Base-by-base conservation (phyloP, 2,113 vertebrate genomes). In the Hystrix brachyura region DNA sequence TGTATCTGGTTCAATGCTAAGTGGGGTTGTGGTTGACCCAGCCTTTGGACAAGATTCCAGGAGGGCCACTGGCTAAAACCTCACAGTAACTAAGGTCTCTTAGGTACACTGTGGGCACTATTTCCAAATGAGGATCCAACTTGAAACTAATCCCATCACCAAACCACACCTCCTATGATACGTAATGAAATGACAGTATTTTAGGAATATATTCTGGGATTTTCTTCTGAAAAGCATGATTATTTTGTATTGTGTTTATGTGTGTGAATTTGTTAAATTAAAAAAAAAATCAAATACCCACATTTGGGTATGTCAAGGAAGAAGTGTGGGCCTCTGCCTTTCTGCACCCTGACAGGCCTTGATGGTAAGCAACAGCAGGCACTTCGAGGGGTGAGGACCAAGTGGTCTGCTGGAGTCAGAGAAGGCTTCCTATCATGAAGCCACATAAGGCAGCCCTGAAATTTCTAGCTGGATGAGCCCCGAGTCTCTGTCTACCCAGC, bases 131-230 rank as follows among this genome's bases (percentile, higher is more conserved):
- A 46, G 2, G 32, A 34, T 27, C 46, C 25, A 91, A n/a, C 43
- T 92, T 88, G 76, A 57, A 87, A 65, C 32, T 92, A 79, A 92
- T 87, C 17, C 72, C 27, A 46, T 85, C 65, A 55, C n/a, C 27
- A 92, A 67, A 74, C 32, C 29, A 80, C 0, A 38, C 21, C 7
- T 74, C 46, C 23, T n/a, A 5, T 53, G 74, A 12, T 74, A 74
- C 17, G 23, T 6, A 48, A 21, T 72, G 25, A 91, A 86, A 81
- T 78, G 53, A 76, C 1, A 57, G 6, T 34, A 17, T 57, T 91
- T 38, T 55, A 85, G 62, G 79, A 85, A 72, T 55, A 69, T 27
- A n/a, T 60, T 3, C 43, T 57, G 29, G 5, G 21, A 51, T 92
- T 94, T 27, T 51, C 69, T 94, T 64, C 14, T 46, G 60, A 88